A percentile compares a stretch with the other conserved stretches of the same genome.
Evolutionary conservation across 2,113 vertebrate genomes (phyloP).

Genomic region (Pterocles gutturalis): DNA sequence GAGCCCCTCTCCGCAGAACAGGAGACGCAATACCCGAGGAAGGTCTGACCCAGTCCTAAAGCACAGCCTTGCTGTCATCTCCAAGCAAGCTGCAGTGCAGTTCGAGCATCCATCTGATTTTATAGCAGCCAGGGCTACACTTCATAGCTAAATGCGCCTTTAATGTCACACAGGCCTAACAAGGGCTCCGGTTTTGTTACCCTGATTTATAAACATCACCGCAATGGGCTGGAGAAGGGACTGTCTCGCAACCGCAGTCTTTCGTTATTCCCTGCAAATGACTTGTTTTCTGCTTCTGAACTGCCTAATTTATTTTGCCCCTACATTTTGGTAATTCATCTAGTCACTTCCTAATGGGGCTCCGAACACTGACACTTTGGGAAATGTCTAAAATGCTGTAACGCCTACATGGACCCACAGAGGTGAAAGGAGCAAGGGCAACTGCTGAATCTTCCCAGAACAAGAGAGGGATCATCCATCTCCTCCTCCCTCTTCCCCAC

Average conservation of each 20-base stretch:
- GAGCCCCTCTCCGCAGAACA: fast-evolving
- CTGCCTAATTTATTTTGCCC: conserved; percentile 60
- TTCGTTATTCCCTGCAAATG: neutral
- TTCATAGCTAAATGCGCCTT: neutral
- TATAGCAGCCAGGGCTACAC: neutral
- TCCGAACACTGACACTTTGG: conserved; percentile 31
- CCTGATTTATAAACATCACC: conserved; percentile 37
- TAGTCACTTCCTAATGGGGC: conserved; percentile 50
- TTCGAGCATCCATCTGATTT: neutral
- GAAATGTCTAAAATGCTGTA: conserved; percentile 49
- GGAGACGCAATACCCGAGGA: fast-evolving
- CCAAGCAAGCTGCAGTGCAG: neutral
- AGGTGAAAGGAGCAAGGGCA: conserved; percentile 59
- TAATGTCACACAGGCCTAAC: neutral
- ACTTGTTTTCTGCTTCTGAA: conserved; percentile 24
- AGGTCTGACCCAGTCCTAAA: neutral
- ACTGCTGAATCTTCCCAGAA: conserved; percentile 56
- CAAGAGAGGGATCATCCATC: conserved; percentile 52
- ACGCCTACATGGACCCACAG: neutral
- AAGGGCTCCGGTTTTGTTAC: neutral
- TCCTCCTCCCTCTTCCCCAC: conserved; percentile 7
- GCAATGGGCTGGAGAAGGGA: neutral
- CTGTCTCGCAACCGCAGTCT: neutral
- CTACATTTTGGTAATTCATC: conserved; percentile 56
- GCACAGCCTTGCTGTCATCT: neutral